A percentile compares a stretch with the other conserved stretches of the same genome.
phyloP scores from a whole-genome alignment of 2,113 vertebrate species.

The Carassius carassius region DNA sequence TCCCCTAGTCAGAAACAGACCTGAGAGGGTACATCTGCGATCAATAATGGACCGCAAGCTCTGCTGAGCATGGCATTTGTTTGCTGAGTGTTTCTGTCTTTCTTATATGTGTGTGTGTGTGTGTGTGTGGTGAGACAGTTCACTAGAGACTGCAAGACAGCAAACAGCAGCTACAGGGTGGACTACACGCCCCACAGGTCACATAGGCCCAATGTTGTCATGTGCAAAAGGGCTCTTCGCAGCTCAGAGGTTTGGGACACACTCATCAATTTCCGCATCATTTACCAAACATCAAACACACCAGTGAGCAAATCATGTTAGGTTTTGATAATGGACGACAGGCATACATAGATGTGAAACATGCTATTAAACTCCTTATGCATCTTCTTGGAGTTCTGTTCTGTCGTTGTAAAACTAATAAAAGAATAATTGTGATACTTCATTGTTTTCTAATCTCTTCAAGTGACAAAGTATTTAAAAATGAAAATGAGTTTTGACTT shows the following conservation, averaged over 20 bases:
- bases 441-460: no score
- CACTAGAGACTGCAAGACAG: conserved; percentile 61
- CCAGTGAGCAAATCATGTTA: not conserved
- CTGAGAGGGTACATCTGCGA: conserved; percentile 59
- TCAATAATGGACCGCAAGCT: conserved; percentile 66
- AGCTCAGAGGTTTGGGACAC: conserved; percentile 74
- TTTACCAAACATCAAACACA: conserved; percentile 9
- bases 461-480: not conserved
- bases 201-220: conserved; percentile 63
- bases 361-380: not conserved
- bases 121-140: conserved; percentile 66
- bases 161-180: conserved; percentile 63
- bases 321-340: not conserved
- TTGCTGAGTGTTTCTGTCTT: conserved; percentile 25
- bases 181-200: conserved; percentile 70
- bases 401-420: not conserved
- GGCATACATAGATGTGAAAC: not conserved
- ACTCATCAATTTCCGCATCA: conserved; percentile 38
- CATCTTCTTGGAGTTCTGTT: not conserved
- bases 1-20: conserved; percentile 59
- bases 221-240: conserved; percentile 62
- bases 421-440: not conserved
- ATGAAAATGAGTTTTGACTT: not conserved
- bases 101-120: conserved; percentile 41
- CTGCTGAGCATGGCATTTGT: conserved; percentile 60